Conservation (phyloP, 2,113 vertebrate species). For the Microcebus lehilahytsara region DNA sequence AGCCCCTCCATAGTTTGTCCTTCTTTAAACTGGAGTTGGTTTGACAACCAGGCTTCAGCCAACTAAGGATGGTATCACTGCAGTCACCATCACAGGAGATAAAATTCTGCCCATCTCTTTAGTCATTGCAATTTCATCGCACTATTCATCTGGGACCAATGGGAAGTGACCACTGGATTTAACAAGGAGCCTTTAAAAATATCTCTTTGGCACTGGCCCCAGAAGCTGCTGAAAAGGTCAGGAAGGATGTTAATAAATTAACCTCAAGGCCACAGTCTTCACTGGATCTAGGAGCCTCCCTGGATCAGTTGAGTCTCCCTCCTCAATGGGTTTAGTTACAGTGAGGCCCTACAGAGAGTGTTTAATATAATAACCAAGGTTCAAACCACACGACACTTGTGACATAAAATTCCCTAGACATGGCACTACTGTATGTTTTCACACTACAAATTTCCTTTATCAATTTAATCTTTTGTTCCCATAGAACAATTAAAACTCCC, state of each 20-base stretch:
- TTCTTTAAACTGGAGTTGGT: neutral
- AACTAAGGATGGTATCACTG: neutral
- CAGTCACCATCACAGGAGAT: neutral
- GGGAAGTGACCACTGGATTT: neutral
- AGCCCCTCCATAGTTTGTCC: neutral
- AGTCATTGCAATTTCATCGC: neutral
- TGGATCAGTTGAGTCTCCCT: neutral
- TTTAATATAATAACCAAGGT: neutral
- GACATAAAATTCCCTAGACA: neutral
- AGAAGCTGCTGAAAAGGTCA: neutral
- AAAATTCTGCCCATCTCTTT: neutral
- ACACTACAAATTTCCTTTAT: neutral
- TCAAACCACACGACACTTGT: neutral
- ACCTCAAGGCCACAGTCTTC: neutral
- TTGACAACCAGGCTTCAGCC: neutral
- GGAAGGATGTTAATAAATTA: conserved; percentile 20
- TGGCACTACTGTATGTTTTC: neutral
- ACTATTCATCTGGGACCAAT: neutral
- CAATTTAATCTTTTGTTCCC: neutral
- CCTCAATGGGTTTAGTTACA: neutral
- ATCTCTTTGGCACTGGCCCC: neutral
- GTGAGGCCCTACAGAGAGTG: neutral
- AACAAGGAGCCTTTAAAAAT: neutral
- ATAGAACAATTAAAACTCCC: neutral
- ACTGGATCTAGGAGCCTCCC: neutral